A percentile compares a stretch with the other conserved stretches of the same genome.
These are phyloP conservation scores for Spodoptera littoralis DNA, from an alignment of 2,888 invertebrate species.

Conservation along the genomic window DNA sequence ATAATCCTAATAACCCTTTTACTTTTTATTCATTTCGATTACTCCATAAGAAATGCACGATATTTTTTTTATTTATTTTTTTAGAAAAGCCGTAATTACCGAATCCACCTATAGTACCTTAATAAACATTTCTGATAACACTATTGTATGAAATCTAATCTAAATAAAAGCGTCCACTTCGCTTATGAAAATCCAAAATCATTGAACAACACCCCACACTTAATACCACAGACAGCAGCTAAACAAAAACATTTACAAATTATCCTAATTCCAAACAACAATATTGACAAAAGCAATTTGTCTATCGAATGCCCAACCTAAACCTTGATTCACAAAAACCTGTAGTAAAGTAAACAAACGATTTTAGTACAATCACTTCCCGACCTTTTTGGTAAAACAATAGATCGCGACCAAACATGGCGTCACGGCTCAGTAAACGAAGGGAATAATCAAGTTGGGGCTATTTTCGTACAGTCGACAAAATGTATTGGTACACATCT, in stretches of 20 bases:
- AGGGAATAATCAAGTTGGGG: conserved; percentile 45
- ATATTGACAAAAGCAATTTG: conserved; percentile 51
- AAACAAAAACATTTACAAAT: conserved; percentile 15
- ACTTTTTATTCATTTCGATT: no score
- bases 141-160: no score
- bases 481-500: conserved; percentile 23
- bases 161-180: no score
- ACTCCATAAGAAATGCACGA: no score
- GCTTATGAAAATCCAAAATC: no score
- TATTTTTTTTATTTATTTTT: no score
- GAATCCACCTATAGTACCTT: no score
- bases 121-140: no score
- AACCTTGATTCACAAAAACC: conserved; percentile 46
- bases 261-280: conserved; percentile 27
- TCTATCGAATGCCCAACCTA: conserved; percentile 42
- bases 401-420: conserved; percentile 36
- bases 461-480: conserved; percentile 42
- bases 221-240: no score
- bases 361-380: conserved; percentile 52
- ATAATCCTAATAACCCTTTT: no score
- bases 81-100: no score
- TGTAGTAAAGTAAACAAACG: conserved; percentile 45
- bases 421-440: conserved; percentile 45
- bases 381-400: conserved; percentile 49
- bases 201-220: no score